These are phyloP conservation scores for Paramacrobiotus metropolitanus DNA, from an alignment of 1,140 invertebrate species.

Conservation along the genomic window DNA sequence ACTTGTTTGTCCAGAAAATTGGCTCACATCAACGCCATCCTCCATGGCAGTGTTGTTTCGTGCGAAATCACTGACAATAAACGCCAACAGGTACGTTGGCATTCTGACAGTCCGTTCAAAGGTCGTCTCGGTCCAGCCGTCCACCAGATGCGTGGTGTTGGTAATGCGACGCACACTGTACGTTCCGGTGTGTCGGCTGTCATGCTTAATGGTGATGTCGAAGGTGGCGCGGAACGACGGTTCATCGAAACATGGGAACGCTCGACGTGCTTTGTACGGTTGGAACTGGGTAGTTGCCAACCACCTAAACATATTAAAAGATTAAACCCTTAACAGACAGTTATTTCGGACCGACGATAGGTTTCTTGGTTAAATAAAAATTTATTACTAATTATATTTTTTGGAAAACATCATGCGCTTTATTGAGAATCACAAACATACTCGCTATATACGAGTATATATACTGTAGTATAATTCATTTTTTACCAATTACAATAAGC, in stretches of 20 bases:
- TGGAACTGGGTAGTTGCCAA: slow-evolving; percentile 32
- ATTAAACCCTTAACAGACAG: neutral
- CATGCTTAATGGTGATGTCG: slow-evolving; percentile 23
- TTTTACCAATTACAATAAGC: too few relatives aligned
- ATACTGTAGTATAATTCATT: neutral
- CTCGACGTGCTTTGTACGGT: slow-evolving; percentile 28
- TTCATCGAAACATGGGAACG: slow-evolving; percentile 34
- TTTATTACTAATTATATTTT: neutral
- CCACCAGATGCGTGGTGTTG: slow-evolving; percentile 4
- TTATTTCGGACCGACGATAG: too few relatives aligned
- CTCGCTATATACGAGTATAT: neutral
- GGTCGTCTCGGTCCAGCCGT: slow-evolving; percentile 20
- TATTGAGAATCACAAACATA: neutral
- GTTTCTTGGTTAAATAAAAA: neutral
- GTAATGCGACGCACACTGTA: slow-evolving; percentile 24
- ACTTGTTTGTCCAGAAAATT: neutral
- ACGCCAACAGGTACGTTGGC: slow-evolving; percentile 72
- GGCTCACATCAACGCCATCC: neutral
- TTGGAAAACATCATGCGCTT: neutral
- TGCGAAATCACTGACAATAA: slow-evolving; percentile 67
- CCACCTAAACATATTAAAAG: slow-evolving; percentile 18
- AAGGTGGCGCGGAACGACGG: slow-evolving; percentile 30
- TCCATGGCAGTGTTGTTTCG: slow-evolving; percentile 15
- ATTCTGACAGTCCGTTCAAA: slow-evolving; percentile 60
- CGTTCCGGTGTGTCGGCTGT: slow-evolving; percentile 20